Evolutionary conservation across 2,113 vertebrate species (phyloP), one percentile per base, ranked within the genome.

Genomic region (Dasyornis broadbenti): DNA sequence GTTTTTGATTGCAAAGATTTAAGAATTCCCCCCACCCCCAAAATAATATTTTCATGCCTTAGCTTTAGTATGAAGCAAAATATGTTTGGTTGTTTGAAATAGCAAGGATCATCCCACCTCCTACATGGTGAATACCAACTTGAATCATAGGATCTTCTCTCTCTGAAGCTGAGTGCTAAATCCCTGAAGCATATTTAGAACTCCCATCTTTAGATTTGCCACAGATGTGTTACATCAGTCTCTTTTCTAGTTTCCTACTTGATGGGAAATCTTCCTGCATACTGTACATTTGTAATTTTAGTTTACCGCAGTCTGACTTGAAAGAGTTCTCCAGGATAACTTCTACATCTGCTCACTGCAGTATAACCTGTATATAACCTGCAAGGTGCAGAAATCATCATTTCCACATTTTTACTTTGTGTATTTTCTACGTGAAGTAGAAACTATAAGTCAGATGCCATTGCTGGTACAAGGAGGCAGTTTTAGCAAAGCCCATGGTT

Each of bases 21-120:
- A 82, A 31, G 11, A 5, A n/a, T 10, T 35, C 24, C 16, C 35
- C 27, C 4, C 3, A 1, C 3, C 6, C 11, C 13, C 1, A 7
- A n/a, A 90, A 66, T 9, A 89, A 40, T 47, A 28, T 4, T 78
- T 72, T n/a, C 2, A 54, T 57, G 61, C 27, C n/a, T 68, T 52
- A 56, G 22, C 27, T 63, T 87, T 59, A n/a, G 20, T 61, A 40
- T 19, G 33, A 88, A 69, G 45, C 4, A 82, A 92, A 92, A 44
- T 68, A 35, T 15, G 26, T 68, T 81, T 57, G 2, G 12, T 53
- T 53, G 21, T 50, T 69, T 82, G n/a, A 95, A 94, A 77, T 47
- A 86, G 50, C 57, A 64, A 89, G 72, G 45, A 72, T 66, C 65
- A 64, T 92, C 23, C 42, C 47, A 49, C 40, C 63, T 91, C 69